Evolutionary conservation across 2,888 invertebrate species (phyloP), one percentile per base, ranked within the genome.

Genomic region (Synanthedon tipuliformis): DNA sequence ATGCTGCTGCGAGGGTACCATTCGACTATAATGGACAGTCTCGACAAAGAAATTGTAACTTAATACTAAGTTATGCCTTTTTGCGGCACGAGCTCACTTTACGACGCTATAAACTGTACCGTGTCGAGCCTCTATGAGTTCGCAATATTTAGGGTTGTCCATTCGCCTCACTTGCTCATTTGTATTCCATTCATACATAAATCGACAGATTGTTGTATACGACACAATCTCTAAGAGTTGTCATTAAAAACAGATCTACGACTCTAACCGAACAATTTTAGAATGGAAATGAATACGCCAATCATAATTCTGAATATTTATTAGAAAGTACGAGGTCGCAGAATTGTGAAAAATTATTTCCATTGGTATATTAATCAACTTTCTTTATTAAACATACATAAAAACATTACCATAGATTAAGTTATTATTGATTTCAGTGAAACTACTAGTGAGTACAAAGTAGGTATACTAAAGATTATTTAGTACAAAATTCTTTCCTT

Each of bases 1-100:
- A 41, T 45, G 45, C 13, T 45, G 13, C 13, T 45, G 15, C 13
- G 7, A 15, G 15, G 15, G 45, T n/a, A n/a, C 45, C 45, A 45
- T 45, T 15, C 45, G 13, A 45, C 52, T 58, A 51, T 53, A 53
- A 41, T 59, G 58, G 56, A 64, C 59, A 62, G 60, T 63, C 63
- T 64, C 59, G 63, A 63, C 65, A 68, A 68, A 69, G 73, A 68
- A 77, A 78, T 72, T 74, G 77, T 73, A 75, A 72, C 71, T 75
- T 78, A 79, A 78, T 79, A 75, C 73, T 69, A 71, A 82, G 69
- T 82, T 78, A 81, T 82, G 73, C 73, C 66, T 70, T 74, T 75
- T 73, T 75, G 69, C 71, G 71, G 75, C 80, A 75, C 78, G 75
- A 78, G 79, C 71, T 69, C 64, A 66, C 62, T 84, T 85, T 83